Evolutionary conservation across 1,140 invertebrate genomes (phyloP).

Genomic region (Panonychus citri): DNA sequence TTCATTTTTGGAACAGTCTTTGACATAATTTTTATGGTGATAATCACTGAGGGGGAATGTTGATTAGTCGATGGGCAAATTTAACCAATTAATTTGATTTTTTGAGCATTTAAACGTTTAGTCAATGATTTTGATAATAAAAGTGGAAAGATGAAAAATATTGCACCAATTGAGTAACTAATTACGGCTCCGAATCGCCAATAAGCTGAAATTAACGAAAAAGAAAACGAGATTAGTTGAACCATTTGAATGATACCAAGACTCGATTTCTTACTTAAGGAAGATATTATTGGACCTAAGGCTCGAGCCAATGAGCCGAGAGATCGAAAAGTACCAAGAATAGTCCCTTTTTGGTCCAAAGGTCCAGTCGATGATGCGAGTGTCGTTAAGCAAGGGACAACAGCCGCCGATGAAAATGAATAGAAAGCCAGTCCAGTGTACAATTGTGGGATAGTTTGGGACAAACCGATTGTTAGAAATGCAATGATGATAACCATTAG

Average conservation of each 20-base stretch:
- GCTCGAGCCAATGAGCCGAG: constrained; percentile 75
- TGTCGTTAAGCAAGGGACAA: constrained; percentile 78
- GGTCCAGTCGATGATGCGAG: constrained; percentile 57
- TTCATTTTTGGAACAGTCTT: too few species aligned
- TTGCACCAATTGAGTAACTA: constrained; percentile 17
- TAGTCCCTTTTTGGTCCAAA: constrained; percentile 62
- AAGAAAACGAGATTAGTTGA: neutral
- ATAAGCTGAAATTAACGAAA: constrained; percentile 11
- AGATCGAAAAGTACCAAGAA: constrained; percentile 78
- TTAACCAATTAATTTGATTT: neutral
- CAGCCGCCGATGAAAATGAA: constrained; percentile 70
- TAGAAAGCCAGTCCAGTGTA: constrained; percentile 65
- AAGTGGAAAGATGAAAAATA: constrained; percentile 16
- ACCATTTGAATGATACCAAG: neutral
- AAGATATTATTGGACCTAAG: constrained; percentile 67
- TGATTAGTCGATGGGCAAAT: too few species aligned
- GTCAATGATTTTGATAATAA: neutral
- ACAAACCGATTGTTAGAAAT: constrained; percentile 59
- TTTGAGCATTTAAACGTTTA: neutral
- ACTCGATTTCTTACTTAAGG: constrained; percentile 18
- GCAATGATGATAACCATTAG: constrained; percentile 66
- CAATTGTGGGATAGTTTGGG: constrained; percentile 32
- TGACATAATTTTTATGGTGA: too few species aligned
- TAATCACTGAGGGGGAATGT: too few species aligned
- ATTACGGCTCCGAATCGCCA: constrained; percentile 17